Percentiles rank a stretch among this genome's conserved stretches.
Evolutionary conservation across 2,113 vertebrate species (phyloP).

Genomic region (Podilymbus podiceps): DNA sequence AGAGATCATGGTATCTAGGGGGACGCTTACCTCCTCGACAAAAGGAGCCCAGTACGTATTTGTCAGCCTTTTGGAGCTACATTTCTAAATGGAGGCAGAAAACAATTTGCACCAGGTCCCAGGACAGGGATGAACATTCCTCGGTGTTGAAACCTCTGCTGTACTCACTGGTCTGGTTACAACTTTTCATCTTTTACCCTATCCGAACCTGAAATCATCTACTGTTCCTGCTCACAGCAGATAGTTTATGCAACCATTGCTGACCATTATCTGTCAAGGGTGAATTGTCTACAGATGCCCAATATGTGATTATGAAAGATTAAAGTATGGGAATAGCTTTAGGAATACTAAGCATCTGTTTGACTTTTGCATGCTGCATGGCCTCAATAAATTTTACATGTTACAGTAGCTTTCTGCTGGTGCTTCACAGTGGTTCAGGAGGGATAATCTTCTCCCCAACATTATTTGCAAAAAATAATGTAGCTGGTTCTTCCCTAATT

Average conservation of each 20-base stretch:
- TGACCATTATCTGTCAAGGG: slow-evolving; percentile 50
- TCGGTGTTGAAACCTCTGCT: background rate
- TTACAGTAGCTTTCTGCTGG: background rate
- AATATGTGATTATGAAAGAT: slow-evolving; percentile 25
- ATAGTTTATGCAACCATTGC: background rate
- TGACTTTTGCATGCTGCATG: background rate
- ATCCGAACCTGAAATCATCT: background rate
- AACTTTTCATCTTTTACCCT: background rate
- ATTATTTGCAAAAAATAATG: background rate
- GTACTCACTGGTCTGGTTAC: background rate
- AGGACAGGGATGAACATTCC: background rate
- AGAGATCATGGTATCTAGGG: background rate
- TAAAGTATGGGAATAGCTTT: slow-evolving; percentile 64
- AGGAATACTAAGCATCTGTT: slow-evolving; percentile 40
- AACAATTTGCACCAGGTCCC: background rate
- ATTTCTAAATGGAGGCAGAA: background rate
- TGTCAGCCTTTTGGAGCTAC: background rate
- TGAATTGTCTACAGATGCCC: slow-evolving; percentile 59
- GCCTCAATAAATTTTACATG: background rate
- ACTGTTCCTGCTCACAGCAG: background rate
- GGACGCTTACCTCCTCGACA: background rate
- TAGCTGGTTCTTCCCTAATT: background rate
- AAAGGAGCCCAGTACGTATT: rapidly evolving
- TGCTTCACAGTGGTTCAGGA: background rate
- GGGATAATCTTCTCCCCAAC: background rate